Conservation (phyloP, 2,113 vertebrate genomes). For the Microcebus tavaratra region DNA sequence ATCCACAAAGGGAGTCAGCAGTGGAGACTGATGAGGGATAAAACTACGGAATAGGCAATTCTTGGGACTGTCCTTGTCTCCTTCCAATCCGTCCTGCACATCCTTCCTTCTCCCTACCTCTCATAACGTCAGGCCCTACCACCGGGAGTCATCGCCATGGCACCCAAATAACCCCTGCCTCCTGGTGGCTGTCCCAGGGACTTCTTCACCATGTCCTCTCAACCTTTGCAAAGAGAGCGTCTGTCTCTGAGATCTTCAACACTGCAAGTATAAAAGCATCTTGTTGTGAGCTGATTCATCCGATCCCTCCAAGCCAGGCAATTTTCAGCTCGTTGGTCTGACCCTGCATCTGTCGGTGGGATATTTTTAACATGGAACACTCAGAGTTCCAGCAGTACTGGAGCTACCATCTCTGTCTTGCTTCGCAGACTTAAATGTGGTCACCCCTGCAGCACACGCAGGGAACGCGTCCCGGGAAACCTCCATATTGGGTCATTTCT, state of each 20-base stretch:
- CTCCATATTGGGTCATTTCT: accelerated
- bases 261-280: not conserved
- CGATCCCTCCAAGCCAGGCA: not conserved
- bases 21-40: not conserved
- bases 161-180: not conserved
- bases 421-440: not conserved
- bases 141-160: not conserved
- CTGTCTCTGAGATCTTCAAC: not conserved
- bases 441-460: accelerated
- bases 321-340: too few relatives aligned
- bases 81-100: accelerated
- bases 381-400: too few relatives aligned
- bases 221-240: not conserved
- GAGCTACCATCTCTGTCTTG: not conserved
- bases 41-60: not conserved
- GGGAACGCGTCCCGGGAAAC: too few relatives aligned
- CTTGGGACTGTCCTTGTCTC: not conserved
- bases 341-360: not conserved
- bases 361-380: not conserved
- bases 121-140: not conserved
- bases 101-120: not conserved
- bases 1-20: not conserved
- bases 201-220: too few relatives aligned
- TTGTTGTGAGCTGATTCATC: not conserved
- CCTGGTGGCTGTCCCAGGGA: not conserved